Conservation (phyloP, 2,113 vertebrate species). For the Hemicordylus capensis region DNA sequence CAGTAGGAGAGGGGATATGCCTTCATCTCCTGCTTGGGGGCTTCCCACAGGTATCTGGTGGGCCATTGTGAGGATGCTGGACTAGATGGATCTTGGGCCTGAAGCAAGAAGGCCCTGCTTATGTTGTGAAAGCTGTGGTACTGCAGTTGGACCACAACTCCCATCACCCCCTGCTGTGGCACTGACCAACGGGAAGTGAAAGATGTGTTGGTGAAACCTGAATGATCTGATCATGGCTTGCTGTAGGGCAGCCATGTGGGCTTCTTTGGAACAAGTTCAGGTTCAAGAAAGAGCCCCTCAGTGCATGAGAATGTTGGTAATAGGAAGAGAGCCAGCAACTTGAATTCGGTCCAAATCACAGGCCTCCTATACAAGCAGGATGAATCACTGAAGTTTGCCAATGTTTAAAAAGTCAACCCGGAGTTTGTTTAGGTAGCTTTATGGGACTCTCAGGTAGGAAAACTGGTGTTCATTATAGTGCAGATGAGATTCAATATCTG, state of each 20-base stretch:
- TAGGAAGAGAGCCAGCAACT: not conserved
- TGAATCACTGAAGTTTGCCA: not conserved
- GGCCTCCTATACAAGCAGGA: not conserved
- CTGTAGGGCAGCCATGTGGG: not conserved
- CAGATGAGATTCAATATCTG: conserved; percentile 52
- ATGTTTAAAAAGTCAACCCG: not conserved
- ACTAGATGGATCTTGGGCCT: too few species aligned
- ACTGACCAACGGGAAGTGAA: not conserved
- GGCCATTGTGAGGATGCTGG: too few species aligned
- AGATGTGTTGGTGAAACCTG: not conserved
- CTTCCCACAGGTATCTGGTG: too few species aligned
- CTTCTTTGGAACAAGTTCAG: not conserved
- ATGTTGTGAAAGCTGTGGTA: too few species aligned
- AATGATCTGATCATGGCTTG: not conserved
- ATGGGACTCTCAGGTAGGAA: conserved; percentile 43
- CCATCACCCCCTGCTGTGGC: not conserved
- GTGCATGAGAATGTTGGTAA: not conserved
- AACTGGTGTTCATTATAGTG: conserved; percentile 16
- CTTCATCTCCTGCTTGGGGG: too few species aligned
- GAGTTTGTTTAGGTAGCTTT: conserved; percentile 10
- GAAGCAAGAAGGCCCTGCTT: not conserved
- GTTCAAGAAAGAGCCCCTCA: not conserved
- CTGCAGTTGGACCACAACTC: too few species aligned
- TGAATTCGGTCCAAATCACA: not conserved
- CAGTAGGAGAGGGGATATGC: too few species aligned